phyloP scores from a whole-genome alignment of 2,113 vertebrate genomes.

The Poeciliopsis prolifica region DNA sequence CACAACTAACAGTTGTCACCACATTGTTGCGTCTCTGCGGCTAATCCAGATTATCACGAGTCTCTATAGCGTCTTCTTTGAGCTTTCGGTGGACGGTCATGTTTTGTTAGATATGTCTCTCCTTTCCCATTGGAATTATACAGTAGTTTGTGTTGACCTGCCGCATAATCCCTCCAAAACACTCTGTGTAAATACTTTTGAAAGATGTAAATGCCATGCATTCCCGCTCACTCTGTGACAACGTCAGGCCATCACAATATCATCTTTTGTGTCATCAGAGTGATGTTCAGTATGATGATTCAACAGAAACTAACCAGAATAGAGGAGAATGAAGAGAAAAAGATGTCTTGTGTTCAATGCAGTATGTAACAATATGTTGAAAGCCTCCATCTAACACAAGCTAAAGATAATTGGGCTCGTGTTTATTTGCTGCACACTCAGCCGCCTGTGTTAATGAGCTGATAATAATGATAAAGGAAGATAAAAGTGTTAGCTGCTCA shows the following conservation, averaged over 20 bases:
- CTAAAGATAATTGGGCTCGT: constrained; percentile 14
- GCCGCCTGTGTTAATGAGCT: constrained; percentile 23
- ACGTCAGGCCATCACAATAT: not conserved
- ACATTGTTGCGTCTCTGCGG: too few species aligned
- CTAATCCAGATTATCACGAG: too few species aligned
- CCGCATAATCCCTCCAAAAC: not conserved
- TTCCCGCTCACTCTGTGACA: not conserved
- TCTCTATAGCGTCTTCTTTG: too few species aligned
- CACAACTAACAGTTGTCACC: too few species aligned
- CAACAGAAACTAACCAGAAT: constrained; percentile 3
- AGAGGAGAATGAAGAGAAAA: not conserved
- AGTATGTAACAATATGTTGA: constrained; percentile 3
- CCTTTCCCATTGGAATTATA: not conserved
- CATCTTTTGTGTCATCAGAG: not conserved
- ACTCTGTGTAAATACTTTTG: too few species aligned
- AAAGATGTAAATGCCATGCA: not conserved
- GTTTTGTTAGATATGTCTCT: too few species aligned
- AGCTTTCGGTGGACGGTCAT: too few species aligned
- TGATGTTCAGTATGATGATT: not conserved
- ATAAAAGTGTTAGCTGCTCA: constrained; percentile 16
- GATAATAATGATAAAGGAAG: constrained; percentile 38
- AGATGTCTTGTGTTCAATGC: not conserved
- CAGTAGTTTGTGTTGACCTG: not conserved
- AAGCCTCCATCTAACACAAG: constrained; percentile 10
- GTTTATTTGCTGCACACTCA: constrained; percentile 30